phyloP scores from a whole-genome alignment of 2,113 vertebrate genomes.

The Rhadina sibilatrix region DNA sequence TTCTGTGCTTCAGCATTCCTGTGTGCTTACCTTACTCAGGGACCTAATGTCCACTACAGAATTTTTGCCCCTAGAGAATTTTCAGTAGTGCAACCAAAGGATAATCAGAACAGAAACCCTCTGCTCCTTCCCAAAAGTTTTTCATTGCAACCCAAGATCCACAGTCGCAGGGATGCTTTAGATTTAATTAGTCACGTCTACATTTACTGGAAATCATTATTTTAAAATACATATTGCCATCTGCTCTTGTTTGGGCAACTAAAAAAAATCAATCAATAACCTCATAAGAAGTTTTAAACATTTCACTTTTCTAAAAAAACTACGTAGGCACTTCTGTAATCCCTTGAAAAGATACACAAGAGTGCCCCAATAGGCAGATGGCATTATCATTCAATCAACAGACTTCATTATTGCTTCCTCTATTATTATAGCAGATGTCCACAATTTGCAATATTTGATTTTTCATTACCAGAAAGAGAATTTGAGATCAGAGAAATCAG shows the following conservation, averaged over 20 bases:
- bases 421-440: slow-evolving; percentile 6
- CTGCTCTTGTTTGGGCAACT: not conserved
- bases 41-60: not conserved
- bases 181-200: not conserved
- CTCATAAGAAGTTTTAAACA: not conserved
- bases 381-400: slow-evolving; percentile 29
- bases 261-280: not conserved
- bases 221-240: not conserved
- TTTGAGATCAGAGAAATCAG: not conserved
- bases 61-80: not conserved
- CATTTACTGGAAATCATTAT: not conserved
- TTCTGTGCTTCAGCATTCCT: not conserved
- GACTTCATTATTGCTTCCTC: slow-evolving; percentile 16
- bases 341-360: not conserved
- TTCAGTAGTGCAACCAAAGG: not conserved
- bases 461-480: not conserved
- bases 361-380: not conserved
- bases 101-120: not conserved
- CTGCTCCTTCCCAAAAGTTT: not conserved
- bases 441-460: not conserved
- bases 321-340: not conserved
- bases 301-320: not conserved
- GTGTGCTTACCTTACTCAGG: not conserved
- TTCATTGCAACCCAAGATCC: not conserved
- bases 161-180: not conserved